Evolutionary conservation across 2,113 vertebrate genomes (phyloP).

Genomic region (Macquaria australasica): DNA sequence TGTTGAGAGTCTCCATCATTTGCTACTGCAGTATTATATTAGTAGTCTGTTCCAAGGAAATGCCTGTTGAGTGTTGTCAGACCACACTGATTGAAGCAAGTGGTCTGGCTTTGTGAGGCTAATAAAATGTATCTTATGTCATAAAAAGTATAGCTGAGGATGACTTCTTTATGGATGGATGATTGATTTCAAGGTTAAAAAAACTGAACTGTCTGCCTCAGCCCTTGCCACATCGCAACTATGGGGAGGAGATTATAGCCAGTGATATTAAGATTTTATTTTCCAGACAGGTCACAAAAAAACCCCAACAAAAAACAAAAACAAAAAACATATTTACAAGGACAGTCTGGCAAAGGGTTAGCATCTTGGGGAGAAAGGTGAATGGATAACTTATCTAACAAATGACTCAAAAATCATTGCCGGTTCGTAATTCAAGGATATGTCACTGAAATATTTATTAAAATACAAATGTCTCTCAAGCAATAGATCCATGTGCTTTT

Average conservation of each 20-base stretch:
- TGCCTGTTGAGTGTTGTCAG: constrained; percentile 13
- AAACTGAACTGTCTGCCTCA: constrained; percentile 38
- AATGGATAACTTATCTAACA: constrained; percentile 39
- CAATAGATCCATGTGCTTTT: constrained; percentile 35
- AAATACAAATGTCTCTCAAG: constrained; percentile 33
- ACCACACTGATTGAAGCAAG: constrained; percentile 43
- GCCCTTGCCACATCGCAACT: constrained; percentile 6
- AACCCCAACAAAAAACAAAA: too few relatives aligned
- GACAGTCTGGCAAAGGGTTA: constrained; percentile 25
- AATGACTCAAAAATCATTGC: constrained; percentile 27
- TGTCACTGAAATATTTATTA: constrained; percentile 48
- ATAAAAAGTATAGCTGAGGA: constrained; percentile 54
- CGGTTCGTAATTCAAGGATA: constrained; percentile 15
- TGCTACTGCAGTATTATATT: not conserved
- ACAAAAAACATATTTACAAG: constrained; percentile 45
- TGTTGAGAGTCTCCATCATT: constrained; percentile 12
- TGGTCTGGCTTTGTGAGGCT: constrained; percentile 55
- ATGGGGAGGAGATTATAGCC: constrained; percentile 13
- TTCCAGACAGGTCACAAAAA: constrained; percentile 35
- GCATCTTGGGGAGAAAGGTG: constrained; percentile 22
- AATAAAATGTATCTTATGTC: constrained; percentile 66
- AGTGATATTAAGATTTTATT: constrained; percentile 48
- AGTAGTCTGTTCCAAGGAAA: too few relatives aligned
- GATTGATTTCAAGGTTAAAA: constrained; percentile 63
- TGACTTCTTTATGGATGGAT: constrained; percentile 58